phyloP scores from a whole-genome alignment of 2,888 invertebrate genomes.

The Choristoneura rosaceana region DNA sequence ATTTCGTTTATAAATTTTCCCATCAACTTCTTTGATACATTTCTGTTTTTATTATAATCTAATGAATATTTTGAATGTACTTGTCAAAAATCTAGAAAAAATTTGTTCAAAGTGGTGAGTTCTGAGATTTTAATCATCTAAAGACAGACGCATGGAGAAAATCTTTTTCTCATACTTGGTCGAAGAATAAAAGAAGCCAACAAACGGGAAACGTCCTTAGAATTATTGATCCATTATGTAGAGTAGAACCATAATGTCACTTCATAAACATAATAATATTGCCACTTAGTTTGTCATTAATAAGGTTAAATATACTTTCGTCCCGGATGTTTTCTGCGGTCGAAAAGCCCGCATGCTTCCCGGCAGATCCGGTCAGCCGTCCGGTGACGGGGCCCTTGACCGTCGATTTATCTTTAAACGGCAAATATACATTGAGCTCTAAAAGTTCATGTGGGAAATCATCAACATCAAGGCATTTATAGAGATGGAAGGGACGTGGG shows the following conservation, averaged over 20 bases:
- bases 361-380: constrained; percentile 59
- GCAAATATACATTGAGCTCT: constrained; percentile 61
- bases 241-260: background rate
- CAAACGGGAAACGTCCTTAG: background rate
- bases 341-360: constrained; percentile 67
- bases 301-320: constrained; percentile 42
- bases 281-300: constrained; percentile 5
- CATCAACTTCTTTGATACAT: too few species aligned
- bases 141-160: background rate
- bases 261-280: constrained; percentile 1
- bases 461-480: constrained; percentile 52
- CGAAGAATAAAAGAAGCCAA: background rate
- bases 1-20: too few species aligned
- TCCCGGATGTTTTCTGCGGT: constrained; percentile 66
- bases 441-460: constrained; percentile 14
- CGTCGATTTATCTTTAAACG: constrained; percentile 67
- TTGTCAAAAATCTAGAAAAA: too few species aligned
- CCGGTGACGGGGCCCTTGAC: constrained; percentile 58
- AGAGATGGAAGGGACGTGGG: constrained; percentile 58
- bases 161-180: background rate
- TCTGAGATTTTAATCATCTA: background rate
- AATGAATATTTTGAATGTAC: too few species aligned
- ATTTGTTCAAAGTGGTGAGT: background rate
- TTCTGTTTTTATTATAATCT: too few species aligned
- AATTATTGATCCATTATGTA: background rate